Base-by-base conservation (phyloP, 2,113 vertebrate genomes). In the Cromileptes altivelis region DNA sequence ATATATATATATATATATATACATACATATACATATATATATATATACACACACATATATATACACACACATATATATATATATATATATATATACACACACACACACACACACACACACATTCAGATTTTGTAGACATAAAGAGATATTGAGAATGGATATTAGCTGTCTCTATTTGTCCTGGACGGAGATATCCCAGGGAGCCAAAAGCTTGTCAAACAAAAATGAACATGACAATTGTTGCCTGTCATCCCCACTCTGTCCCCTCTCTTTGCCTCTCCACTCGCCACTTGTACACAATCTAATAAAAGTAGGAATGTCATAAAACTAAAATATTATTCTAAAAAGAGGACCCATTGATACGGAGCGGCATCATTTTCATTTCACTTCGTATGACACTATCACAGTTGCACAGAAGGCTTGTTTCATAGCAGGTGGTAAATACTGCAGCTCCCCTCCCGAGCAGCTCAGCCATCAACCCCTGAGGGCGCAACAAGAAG, bases 381-480 rank as follows among this genome's bases (percentile, higher is more conserved):
- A 87, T 87, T 89, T 87, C 77, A 50, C 69, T 82, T 81, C n/a
- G 13, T 71, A 37, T 91, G 87, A 93, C 90, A 90, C 89, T 93
- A 92, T 90, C 90, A 55, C 78, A 63, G 85, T 84, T 70, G 77
- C 78, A 82, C 91, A 93, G 90, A 87, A 91, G 89, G 84, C 87
- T 91, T 85, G 86, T 93, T 87, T 89, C 92, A 81, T 88, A 91
- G 89, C 93, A 91, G 93, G 94, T 88, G 94, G 93, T 91, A 91
- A 94, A 93, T 81, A 87, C 88, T 88, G 84, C 80, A 65, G 82
- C 74, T 85, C 81, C 85, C 74, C 88, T 85, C 90, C 75, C 84
- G 72, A 90, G 79, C 81, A 82, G 85, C 88, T 90, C 87, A 90
- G 84, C 86, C 81, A 87, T 89, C 92, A 84, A 61, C 76, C 88